Conservation (phyloP, 2,888 invertebrate genomes). For the Ptychoptera albimana region DNA sequence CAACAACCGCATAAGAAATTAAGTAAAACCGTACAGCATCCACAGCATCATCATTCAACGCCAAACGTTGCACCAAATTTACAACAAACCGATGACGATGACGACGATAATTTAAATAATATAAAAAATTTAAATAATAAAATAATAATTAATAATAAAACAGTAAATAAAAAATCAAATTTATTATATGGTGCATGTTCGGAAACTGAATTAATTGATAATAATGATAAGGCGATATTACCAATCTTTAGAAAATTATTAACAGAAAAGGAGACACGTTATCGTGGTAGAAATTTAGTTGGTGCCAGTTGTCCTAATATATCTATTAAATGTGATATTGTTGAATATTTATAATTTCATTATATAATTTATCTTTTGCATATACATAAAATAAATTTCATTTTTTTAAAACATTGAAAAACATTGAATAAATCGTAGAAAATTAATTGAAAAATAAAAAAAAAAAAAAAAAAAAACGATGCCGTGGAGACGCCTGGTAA, state of each 20-base stretch:
- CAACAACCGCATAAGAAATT: conserved; percentile 22
- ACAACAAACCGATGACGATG: conserved; percentile 19
- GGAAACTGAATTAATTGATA: conserved; percentile 67
- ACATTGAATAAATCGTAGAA: too few relatives aligned
- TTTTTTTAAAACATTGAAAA: neutral
- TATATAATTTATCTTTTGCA: neutral
- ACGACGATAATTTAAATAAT: too few relatives aligned
- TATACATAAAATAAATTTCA: neutral
- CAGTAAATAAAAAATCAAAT: neutral
- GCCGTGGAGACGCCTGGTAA: too few relatives aligned
- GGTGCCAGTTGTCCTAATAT: conserved; percentile 87
- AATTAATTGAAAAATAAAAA: too few relatives aligned
- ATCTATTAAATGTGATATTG: conserved; percentile 90
- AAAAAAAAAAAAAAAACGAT: too few relatives aligned
- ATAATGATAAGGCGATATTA: conserved; percentile 51
- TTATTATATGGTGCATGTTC: conserved; percentile 62
- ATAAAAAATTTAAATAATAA: too few relatives aligned
- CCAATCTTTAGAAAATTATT: conserved; percentile 87
- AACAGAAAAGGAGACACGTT: conserved; percentile 61
- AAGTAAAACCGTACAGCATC: conserved; percentile 24
- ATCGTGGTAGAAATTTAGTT: conserved; percentile 29
- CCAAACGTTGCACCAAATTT: conserved; percentile 41
- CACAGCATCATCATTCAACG: conserved; percentile 43
- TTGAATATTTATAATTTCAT: conserved; percentile 67
- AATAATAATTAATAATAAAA: too few relatives aligned